Percentiles rank a stretch among this genome's conserved stretches.
Evolutionary conservation across 1,140 invertebrate species (phyloP).

Genomic region (Epicauta chinensis): DNA sequence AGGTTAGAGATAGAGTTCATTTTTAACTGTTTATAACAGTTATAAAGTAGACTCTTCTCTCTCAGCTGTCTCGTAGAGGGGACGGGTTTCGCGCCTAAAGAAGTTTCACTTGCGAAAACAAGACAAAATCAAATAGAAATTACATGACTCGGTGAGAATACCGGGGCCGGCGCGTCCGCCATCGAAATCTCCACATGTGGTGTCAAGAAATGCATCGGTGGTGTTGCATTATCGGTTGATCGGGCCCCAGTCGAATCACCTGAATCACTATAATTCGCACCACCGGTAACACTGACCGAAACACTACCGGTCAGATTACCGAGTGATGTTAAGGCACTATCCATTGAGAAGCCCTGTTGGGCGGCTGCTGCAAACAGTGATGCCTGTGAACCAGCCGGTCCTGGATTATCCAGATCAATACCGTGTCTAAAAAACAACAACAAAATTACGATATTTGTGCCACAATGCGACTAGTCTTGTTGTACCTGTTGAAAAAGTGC

Average conservation of each 20-base stretch:
- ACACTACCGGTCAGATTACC: slow-evolving; percentile 44
- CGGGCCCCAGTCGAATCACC: slow-evolving; percentile 70
- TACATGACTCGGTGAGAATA: slow-evolving; percentile 43
- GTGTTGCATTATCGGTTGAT: slow-evolving; percentile 73
- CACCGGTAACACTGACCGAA: slow-evolving; percentile 45
- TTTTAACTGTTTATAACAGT: no score
- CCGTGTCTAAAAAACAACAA: slow-evolving; percentile 59
- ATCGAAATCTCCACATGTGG: slow-evolving; percentile 86
- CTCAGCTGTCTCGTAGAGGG: no score
- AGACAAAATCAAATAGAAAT: slow-evolving; percentile 3
- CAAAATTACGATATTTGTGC: no score
- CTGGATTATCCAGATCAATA: slow-evolving; percentile 81
- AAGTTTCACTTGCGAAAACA: no score
- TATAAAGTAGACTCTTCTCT: no score
- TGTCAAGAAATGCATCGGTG: slow-evolving; percentile 82
- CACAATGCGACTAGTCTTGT: no score
- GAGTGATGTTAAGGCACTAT: slow-evolving; percentile 48
- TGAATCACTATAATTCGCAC: slow-evolving; percentile 66
- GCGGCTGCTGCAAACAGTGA: slow-evolving; percentile 56
- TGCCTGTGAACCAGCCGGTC: slow-evolving; percentile 65
- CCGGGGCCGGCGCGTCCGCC: slow-evolving; percentile 53
- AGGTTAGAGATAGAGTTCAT: no score
- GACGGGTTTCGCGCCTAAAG: no score
- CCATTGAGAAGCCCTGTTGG: slow-evolving; percentile 49
- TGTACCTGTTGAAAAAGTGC: slow-evolving; percentile 80